Conservation (phyloP, 2,888 invertebrate species). For the Drosophila longiperda region DNA sequence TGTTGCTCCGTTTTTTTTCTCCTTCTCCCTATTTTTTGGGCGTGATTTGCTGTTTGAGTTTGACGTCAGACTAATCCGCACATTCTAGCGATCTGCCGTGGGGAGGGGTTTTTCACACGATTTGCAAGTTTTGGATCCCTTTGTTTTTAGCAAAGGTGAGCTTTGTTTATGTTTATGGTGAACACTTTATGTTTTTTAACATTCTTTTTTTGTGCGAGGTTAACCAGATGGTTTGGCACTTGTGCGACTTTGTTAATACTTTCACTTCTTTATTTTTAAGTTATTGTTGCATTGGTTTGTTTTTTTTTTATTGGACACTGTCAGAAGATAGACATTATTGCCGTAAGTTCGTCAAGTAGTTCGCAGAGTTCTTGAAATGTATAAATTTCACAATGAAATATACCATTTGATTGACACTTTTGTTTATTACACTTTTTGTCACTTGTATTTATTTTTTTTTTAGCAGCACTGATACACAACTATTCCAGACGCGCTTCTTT, state of each 20-base stretch:
- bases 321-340: slow-evolving; percentile 66
- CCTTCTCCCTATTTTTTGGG: slow-evolving; percentile 2
- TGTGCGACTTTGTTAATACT: slow-evolving; percentile 37
- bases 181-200: slow-evolving; percentile 70
- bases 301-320: slow-evolving; percentile 51
- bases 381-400: slow-evolving; percentile 6
- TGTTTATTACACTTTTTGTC: slow-evolving; percentile 21
- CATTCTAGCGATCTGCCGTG: slow-evolving; percentile 51
- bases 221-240: slow-evolving; percentile 47
- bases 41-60: slow-evolving; percentile 17
- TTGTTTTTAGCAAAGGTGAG: slow-evolving; percentile 2
- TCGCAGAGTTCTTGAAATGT: slow-evolving; percentile 20
- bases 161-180: slow-evolving; percentile 33
- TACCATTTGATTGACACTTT: slow-evolving; percentile 25
- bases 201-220: slow-evolving; percentile 55
- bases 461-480: slow-evolving; percentile 51
- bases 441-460: slow-evolving; percentile 15
- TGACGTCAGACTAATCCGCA: slow-evolving; percentile 68
- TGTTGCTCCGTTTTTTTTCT: slow-evolving; percentile 5
- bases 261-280: slow-evolving; percentile 4
- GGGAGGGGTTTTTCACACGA: background rate
- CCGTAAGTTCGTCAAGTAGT: background rate
- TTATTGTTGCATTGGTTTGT: slow-evolving; percentile 2
- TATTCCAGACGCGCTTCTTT: slow-evolving; percentile 64
- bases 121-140: slow-evolving; percentile 13